Base-by-base conservation (phyloP, 92 coral and sea anemone genomes). In the Muricea muricata region DNA sequence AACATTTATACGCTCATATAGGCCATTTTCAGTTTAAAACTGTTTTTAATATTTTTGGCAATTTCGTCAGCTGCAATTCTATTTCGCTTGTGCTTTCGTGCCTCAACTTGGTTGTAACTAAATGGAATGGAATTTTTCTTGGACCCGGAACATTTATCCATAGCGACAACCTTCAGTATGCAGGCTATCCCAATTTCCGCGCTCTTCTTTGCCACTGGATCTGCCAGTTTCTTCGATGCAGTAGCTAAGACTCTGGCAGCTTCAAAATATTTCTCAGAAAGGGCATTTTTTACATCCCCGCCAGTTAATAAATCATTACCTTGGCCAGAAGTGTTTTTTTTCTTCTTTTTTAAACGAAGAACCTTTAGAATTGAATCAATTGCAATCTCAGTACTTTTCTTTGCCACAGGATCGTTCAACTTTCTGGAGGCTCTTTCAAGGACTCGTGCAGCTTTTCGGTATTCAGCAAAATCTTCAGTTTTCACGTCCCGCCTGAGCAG, bases 241-340 rank as follows among this genome's bases (percentile, higher is more conserved):
- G 99, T 93, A 39, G 93, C 99, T 10, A 97, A 89, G 32, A 97
- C 99, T 85, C 98, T 84, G 3, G 99, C 92, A 17, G 98, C 98
- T 39, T 94, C 86, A 31, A 97, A 75, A 58, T 94, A 97, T 50
- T 83, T 88, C 14, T 78, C 71, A 0, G 83, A 56, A 42, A 78
- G 63, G 18, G 61, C 63, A 57, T 26, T 58, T 31, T 78, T 78
- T 7, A 78, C 71, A 30, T 78, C 83, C 1, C 83, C 83, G 32
- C 83, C 71, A 45, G 61, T 78, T 17, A 78, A 23, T 24, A 37
- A 55, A 78, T 58, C 71, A 6, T 32, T 18, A 32, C 1, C 21
- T 0, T 52, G 41, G n/a, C 13, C 1, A 33, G 71, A n/a, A 14
- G 34, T n/a, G 11, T 32, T 32, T 34, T 58, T 78, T 11, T 78